Conservation (phyloP, 2,888 invertebrate species). For the Oxycera nigricornis region DNA sequence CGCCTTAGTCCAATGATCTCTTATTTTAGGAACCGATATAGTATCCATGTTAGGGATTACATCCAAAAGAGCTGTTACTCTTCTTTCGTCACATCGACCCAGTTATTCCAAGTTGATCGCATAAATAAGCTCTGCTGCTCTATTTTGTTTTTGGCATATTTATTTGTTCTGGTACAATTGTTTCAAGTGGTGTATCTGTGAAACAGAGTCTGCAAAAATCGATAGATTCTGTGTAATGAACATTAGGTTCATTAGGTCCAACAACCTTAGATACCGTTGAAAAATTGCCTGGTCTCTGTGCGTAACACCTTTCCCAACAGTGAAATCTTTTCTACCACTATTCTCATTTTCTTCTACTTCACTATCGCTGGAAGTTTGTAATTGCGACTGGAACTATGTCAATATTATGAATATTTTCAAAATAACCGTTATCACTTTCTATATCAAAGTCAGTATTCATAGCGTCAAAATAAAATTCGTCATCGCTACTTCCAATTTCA, state of each 20-base stretch:
- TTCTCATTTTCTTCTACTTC: not conserved
- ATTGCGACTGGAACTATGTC: not conserved
- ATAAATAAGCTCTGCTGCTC: too few relatives aligned
- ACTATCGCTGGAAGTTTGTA: not conserved
- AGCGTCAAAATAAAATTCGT: conserved; percentile 9
- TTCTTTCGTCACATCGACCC: too few relatives aligned
- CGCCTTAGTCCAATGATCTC: too few relatives aligned
- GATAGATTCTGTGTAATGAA: not conserved
- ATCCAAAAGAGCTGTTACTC: too few relatives aligned
- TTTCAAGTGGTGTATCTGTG: not conserved
- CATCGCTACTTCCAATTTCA: conserved; percentile 22
- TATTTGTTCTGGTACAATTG: not conserved
- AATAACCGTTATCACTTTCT: conserved; percentile 1
- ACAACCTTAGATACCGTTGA: not conserved
- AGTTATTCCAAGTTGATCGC: too few relatives aligned
- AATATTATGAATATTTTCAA: not conserved
- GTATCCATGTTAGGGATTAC: too few relatives aligned
- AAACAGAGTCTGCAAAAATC: not conserved
- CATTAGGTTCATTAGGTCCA: not conserved
- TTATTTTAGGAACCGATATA: too few relatives aligned
- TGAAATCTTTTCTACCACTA: not conserved
- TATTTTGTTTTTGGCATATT: not conserved
- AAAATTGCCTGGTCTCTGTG: not conserved
- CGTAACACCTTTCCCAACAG: not conserved
- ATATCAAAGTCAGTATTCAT: not conserved